Evolutionary conservation across 2,888 invertebrate genomes (phyloP), one percentile per base, ranked within the genome.

Genomic region (Drosophila aldrichi): DNA sequence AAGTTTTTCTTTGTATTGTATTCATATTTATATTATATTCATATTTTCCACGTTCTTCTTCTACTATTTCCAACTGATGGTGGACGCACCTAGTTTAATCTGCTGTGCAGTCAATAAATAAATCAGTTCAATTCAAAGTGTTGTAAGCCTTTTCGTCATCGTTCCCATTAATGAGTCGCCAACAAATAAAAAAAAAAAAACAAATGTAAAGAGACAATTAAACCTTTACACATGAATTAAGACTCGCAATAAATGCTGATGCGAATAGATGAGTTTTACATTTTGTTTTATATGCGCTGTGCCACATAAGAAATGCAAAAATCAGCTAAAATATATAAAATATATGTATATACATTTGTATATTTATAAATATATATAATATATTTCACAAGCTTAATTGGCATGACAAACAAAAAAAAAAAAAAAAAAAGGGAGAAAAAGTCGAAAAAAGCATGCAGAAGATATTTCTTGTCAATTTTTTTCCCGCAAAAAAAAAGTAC

Each of bases 321-420:
- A 75, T 82, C 75, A 67, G 70, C 89, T 60, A 62, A 43, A 66
- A 65, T 48, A 29, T 29, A 29, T 8, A 29, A 1, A 29, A 8
- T 7, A 38, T 38, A 3, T 38, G n/a, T 40, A n/a, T 40, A n/a
- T n/a, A 38, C 6, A 16, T 16, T 5, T 36, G 2, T 36, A 16
- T 16, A 6, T 36, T 38, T 38, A n/a, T 52, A 22, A 3, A 22
- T 22, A 54, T 40, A 29, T 54, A 54, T 5, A 22, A 36, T 48
- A 36, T 56, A 56, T 86, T 86, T 78, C 83, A 63, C 73, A 79
- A 88, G 55, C 57, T 73, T 46, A 77, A 79, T 88, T 84, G 74
- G 62, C 89, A 86, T 83, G 87, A 83, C 79, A 76, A 83, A 70
- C 71, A 66, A 58, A 52, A 59, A 55, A 64, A 60, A 58, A 48